Evolutionary conservation across 2,113 vertebrate species (phyloP).

Genomic region (Promerops cafer): DNA sequence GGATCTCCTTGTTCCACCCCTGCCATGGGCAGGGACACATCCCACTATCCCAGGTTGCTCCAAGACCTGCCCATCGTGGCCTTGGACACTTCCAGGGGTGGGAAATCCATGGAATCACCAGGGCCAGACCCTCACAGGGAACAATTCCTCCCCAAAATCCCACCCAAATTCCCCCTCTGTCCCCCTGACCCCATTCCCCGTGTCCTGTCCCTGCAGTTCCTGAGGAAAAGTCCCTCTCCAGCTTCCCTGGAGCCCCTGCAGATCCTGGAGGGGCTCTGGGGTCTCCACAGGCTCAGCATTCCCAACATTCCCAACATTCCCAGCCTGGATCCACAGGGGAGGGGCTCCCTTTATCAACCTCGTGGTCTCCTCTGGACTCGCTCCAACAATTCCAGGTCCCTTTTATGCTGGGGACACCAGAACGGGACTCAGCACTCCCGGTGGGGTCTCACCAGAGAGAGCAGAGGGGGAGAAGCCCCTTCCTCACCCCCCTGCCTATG

Average conservation of each 20-base stretch:
- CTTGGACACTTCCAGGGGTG: not conserved
- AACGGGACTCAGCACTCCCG: fast-evolving
- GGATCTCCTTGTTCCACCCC: not conserved
- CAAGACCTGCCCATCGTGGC: fast-evolving
- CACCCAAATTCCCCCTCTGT: not conserved
- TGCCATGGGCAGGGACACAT: not conserved
- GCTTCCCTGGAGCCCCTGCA: no score
- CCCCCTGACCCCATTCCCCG: not conserved
- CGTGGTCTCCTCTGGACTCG: fast-evolving
- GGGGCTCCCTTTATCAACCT: not conserved
- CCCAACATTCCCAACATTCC: not conserved
- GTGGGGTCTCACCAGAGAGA: not conserved
- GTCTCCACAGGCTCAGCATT: not conserved
- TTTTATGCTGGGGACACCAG: not conserved
- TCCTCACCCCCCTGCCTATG: not conserved
- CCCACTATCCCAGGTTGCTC: not conserved
- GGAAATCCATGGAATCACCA: not conserved
- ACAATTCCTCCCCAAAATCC: not conserved
- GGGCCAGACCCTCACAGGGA: not conserved
- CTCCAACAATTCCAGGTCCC: not conserved
- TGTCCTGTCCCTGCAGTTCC: not conserved
- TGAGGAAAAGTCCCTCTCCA: not conserved
- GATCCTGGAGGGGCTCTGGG: not conserved
- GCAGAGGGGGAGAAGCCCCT: not conserved
- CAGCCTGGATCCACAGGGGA: not conserved